These are phyloP conservation scores for Leptogaster cylindrica DNA, from an alignment of 2,888 invertebrate species.

Conservation along the genomic window DNA sequence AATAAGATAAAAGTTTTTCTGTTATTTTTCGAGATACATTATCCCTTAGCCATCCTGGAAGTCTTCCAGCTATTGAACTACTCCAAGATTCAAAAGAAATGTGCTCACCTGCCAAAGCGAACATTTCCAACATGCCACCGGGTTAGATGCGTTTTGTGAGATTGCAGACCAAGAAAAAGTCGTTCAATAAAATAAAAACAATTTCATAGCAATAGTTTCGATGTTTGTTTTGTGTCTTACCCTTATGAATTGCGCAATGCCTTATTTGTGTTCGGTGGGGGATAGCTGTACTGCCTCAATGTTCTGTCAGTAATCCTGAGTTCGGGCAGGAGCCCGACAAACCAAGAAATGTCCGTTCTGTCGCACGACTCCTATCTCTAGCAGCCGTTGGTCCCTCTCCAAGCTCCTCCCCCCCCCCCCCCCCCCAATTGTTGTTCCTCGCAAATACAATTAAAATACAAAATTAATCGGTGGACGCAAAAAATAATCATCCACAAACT, in stretches of 20 bases:
- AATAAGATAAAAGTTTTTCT: too few relatives aligned
- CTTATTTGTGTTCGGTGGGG: constrained; percentile 33
- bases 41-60: too few relatives aligned
- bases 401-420: background rate
- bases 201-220: background rate
- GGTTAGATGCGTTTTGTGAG: constrained; percentile 12
- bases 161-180: constrained; percentile 7
- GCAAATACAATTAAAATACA: constrained; percentile 21
- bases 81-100: too few relatives aligned
- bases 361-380: too few relatives aligned
- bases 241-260: constrained; percentile 39
- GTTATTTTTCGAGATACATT: too few relatives aligned
- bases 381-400: too few relatives aligned
- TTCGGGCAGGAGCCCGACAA: background rate
- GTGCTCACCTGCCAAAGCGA: too few relatives aligned
- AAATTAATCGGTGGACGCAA: constrained; percentile 33
- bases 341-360: constrained; percentile 5
- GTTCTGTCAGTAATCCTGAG: constrained; percentile 38
- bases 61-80: too few relatives aligned
- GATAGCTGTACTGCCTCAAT: constrained; percentile 15
- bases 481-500: constrained; percentile 47
- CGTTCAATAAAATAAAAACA: background rate
- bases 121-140: constrained; percentile 18
- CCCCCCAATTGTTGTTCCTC: too few relatives aligned
- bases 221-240: constrained; percentile 9